These are phyloP conservation scores for Enteromius fasciolatus DNA, from an alignment of 2,797 vertebrate species.

Conservation along the genomic window DNA sequence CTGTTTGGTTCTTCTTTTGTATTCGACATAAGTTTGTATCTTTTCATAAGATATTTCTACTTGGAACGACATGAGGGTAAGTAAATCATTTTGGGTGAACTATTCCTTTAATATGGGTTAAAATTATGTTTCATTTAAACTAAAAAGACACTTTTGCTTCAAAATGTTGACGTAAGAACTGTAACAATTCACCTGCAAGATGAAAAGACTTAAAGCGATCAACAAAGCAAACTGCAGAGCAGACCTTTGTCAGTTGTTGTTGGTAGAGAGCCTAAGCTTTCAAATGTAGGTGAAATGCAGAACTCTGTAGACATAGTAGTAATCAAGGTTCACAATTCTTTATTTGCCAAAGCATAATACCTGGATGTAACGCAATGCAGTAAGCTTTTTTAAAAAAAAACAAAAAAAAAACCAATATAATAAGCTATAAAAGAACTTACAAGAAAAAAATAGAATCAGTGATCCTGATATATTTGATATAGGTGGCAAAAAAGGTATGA, in stretches of 20 bases:
- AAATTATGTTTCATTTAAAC: neutral
- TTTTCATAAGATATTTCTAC: neutral
- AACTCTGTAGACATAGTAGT: neutral
- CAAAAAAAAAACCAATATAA: neutral
- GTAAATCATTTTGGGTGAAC: too few species aligned
- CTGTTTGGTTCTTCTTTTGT: neutral
- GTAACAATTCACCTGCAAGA: neutral
- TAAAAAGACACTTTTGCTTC: neutral
- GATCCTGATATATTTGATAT: neutral
- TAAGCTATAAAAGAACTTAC: too few species aligned
- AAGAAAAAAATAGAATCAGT: neutral
- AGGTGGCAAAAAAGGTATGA: constrained; percentile 2
- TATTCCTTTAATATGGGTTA: neutral
- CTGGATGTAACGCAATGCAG: neutral
- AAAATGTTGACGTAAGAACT: neutral
- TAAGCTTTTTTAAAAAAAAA: neutral
- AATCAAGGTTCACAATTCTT: neutral
- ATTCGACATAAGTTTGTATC: neutral
- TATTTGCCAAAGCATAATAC: neutral
- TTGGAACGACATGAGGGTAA: neutral
- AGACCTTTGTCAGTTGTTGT: neutral
- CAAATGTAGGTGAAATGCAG: neutral
- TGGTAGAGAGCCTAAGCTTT: neutral
- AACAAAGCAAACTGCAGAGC: neutral
- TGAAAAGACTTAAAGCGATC: neutral